phyloP scores from a whole-genome alignment of 2,113 vertebrate species.

The Aegithalos caudatus region DNA sequence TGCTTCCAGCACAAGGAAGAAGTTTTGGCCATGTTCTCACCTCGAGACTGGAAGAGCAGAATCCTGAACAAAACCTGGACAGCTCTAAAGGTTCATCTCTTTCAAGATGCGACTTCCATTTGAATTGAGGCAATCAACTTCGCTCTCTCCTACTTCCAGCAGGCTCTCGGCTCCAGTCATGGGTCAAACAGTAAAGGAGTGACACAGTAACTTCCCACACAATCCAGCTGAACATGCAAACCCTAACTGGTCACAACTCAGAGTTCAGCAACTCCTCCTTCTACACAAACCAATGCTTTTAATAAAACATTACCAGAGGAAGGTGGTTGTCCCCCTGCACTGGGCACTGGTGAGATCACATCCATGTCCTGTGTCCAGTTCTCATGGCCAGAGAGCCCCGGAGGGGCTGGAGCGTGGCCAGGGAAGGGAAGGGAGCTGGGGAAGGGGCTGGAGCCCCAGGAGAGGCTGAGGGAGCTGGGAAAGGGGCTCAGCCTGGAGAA shows the following conservation, averaged over 20 bases:
- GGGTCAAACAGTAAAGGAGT: not conserved
- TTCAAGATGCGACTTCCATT: not conserved
- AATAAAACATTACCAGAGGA: not conserved
- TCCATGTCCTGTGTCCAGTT: not conserved
- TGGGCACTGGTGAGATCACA: not conserved
- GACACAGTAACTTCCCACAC: not conserved
- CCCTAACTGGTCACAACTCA: not conserved
- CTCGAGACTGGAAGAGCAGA: not conserved
- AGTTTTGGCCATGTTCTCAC: not conserved
- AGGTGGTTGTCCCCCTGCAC: not conserved
- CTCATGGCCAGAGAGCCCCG: not conserved
- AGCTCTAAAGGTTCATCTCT: not conserved
- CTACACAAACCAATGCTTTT: not conserved
- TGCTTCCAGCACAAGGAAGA: not conserved
- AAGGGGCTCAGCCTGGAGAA: not conserved
- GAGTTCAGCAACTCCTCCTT: not conserved
- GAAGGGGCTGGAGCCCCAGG: not conserved
- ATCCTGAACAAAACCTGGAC: not conserved
- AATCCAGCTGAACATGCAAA: rapidly evolving
- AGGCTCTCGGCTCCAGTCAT: rapidly evolving
- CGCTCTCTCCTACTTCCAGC: not conserved
- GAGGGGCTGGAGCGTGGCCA: not conserved
- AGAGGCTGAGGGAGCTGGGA: not conserved
- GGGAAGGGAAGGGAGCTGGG: not conserved
- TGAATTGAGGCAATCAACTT: rapidly evolving